phyloP scores from a whole-genome alignment of 2,797 vertebrate genomes.

The Enteromius treurensis region DNA sequence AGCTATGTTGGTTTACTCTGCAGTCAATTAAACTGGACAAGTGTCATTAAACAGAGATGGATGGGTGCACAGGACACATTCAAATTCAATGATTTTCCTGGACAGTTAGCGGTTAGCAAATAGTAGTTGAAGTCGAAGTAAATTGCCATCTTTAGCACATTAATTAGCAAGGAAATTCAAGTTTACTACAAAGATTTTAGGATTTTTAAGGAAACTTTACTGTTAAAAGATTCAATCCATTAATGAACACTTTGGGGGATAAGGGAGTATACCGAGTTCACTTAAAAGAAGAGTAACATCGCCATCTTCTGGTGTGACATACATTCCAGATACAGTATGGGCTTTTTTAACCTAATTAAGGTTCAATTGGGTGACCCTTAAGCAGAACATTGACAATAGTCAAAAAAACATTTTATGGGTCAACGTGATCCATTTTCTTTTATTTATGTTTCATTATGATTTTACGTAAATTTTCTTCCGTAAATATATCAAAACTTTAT shows the following conservation, averaged over 20 bases:
- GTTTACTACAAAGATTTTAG: background rate
- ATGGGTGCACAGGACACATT: conserved; percentile 37
- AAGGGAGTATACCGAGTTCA: background rate
- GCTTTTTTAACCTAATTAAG: background rate
- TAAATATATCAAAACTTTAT: no score
- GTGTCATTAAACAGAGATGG: conserved; percentile 58
- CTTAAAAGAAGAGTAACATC: background rate
- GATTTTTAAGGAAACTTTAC: background rate
- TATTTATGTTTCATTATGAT: no score
- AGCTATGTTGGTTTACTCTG: conserved; percentile 61
- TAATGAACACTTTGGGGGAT: background rate
- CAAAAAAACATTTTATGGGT: no score
- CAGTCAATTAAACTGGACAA: conserved; percentile 72
- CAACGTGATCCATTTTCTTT: no score
- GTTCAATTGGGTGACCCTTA: no score
- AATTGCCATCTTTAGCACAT: background rate
- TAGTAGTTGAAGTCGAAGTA: background rate
- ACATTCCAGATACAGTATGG: background rate
- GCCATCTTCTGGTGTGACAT: conserved; percentile 34
- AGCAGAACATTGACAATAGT: no score
- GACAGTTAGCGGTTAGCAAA: background rate
- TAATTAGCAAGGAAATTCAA: background rate
- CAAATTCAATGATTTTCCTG: background rate
- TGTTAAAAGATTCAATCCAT: background rate
- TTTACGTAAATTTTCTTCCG: no score